Base-by-base conservation (phyloP, 2,888 invertebrate species). In the Pelosia muscerda region DNA sequence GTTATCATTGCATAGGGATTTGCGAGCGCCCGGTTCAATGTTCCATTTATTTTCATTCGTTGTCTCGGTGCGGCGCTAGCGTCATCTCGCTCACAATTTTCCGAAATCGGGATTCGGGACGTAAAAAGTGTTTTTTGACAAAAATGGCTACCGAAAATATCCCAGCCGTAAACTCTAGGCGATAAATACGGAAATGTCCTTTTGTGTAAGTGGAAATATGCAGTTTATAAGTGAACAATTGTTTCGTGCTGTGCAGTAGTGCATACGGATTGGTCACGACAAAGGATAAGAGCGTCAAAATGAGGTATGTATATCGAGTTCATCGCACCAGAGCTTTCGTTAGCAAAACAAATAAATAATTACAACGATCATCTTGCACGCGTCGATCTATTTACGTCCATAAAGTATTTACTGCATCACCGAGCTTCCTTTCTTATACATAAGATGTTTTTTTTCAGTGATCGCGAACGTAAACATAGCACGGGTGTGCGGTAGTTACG, bases 271-370 rank as follows among this genome's bases (percentile, higher is more conserved):
- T 93, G 89, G 87, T 90, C 90, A 87, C 92, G 87, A 93, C 92
- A 93, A 92, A 93, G 92, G 92, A 92, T 87, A 88, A 87, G 78
- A 88, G 86, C 89, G 81, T 88, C 92, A 94, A 93, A 92, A 95
- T 95, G 94, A 95, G 94, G 94, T 94, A 92, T 78, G 95, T 92
- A 78, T 71, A 66, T 28, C 79, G 89, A 87, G 90, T 92, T 92
- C 90, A 92, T 92, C 91, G 91, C 85, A 87, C 90, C 80, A 74
- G 87, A 90, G 89, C 90, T 92, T 92, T 92, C 84, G 85, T 90
- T 88, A 91, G 87, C 90, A 94, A 94, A 93, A 94, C 92, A 92
- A 93, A 93, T 93, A 93, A 93, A 93, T 93, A 92, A 91, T 92
- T 89, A 88, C 81, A 81, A 74, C 75, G 81, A 84, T 81, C 75